Evolutionary conservation across 1,140 invertebrate genomes (phyloP).

Genomic region (Acromyrmex charruanus): DNA sequence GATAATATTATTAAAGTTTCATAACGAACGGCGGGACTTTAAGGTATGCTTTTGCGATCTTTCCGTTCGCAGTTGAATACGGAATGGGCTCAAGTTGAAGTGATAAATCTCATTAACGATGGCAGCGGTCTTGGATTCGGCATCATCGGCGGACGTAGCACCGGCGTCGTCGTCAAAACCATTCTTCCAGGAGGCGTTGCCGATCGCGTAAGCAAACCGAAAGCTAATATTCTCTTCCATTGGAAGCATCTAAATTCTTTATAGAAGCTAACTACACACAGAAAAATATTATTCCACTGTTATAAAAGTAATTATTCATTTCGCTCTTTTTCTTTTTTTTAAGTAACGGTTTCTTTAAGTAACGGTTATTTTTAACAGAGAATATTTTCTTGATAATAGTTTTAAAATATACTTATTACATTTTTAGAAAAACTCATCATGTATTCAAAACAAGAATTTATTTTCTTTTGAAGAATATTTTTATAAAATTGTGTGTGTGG

Average conservation of each 20-base stretch:
- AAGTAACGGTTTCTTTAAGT: too few relatives aligned
- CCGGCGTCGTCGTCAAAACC: conserved; percentile 99
- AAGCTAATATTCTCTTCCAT: background rate
- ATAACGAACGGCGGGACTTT: background rate
- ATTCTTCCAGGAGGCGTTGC: conserved; percentile 98
- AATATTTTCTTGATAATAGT: too few relatives aligned
- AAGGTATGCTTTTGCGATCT: background rate
- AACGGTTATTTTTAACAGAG: too few relatives aligned
- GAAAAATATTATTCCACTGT: too few relatives aligned
- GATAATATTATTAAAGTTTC: background rate
- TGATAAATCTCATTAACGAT: conserved; percentile 98
- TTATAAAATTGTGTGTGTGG: too few relatives aligned
- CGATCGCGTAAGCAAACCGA: conserved; percentile 90
- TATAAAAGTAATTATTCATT: too few relatives aligned
- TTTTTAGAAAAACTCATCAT: too few relatives aligned
- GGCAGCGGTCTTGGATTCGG: conserved; percentile 98
- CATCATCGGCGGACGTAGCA: conserved; percentile 98
- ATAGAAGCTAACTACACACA: background rate
- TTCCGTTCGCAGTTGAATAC: conserved; percentile 89
- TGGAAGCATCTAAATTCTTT: background rate
- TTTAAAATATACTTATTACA: too few relatives aligned
- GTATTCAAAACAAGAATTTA: too few relatives aligned
- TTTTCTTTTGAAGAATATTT: too few relatives aligned
- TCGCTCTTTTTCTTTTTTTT: too few relatives aligned
- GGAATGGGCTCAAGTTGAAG: conserved; percentile 98